Evolutionary conservation across 2,113 vertebrate species (phyloP).

Genomic region (Genyomyrus donnyi): DNA sequence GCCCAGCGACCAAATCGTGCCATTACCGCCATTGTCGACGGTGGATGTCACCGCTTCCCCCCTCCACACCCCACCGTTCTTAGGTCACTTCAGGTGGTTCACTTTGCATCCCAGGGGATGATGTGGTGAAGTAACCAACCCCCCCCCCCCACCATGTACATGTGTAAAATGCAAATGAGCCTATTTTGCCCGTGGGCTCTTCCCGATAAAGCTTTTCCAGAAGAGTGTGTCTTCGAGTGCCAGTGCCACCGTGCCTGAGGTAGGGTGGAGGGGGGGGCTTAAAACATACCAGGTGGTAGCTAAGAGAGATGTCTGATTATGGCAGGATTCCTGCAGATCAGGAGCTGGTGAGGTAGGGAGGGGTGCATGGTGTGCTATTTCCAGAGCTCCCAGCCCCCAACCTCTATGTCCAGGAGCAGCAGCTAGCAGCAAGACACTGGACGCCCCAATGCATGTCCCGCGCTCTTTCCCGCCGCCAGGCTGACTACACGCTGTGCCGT

Average conservation of each 20-base stretch:
- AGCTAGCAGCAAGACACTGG: neutral
- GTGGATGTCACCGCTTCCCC: neutral
- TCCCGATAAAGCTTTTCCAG: neutral
- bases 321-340: neutral
- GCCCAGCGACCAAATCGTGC: neutral
- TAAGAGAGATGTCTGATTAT: neutral
- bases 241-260: neutral
- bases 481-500: neutral
- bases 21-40: neutral
- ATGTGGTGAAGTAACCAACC: neutral
- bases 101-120: neutral
- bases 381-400: neutral
- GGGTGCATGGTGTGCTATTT: neutral
- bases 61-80: neutral
- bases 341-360: neutral
- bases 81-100: neutral
- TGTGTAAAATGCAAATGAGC: neutral
- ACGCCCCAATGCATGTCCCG: neutral
- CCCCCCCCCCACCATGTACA: neutral
- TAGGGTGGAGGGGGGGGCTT: neutral
- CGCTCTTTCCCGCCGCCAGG: neutral
- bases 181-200: neutral
- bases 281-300: neutral
- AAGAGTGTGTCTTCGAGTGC: no score
- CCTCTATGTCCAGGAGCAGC: neutral